A percentile compares a stretch with the other conserved stretches of the same genome.
Evolutionary conservation across 1,140 invertebrate genomes (phyloP).

Genomic region (Nasonia longicornis): DNA sequence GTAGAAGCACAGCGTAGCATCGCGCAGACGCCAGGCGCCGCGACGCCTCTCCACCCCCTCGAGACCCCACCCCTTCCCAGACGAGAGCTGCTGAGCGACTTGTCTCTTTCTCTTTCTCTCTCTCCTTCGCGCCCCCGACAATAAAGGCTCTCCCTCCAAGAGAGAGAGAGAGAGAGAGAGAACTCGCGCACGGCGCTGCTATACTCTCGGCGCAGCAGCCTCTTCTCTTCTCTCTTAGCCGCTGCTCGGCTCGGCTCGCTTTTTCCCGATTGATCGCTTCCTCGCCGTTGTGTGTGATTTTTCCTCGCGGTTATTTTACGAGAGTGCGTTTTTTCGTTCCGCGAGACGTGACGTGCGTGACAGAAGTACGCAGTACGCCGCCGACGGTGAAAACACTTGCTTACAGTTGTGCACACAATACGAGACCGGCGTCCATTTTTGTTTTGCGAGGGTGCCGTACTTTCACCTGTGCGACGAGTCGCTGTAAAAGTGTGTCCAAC

Average conservation of each 20-base stretch:
- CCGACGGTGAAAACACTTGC: neutral
- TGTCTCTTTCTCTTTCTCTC: conserved; percentile 21
- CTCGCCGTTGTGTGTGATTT: neutral
- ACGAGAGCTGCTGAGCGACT: conserved; percentile 17
- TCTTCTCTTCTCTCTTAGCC: neutral
- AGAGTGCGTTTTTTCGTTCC: no score
- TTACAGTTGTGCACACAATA: neutral
- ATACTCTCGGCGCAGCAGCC: neutral
- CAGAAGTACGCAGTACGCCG: neutral
- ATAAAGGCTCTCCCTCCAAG: conserved; percentile 13
- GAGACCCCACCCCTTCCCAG: conserved; percentile 43
- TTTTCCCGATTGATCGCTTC: neutral
- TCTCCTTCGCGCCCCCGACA: conserved; percentile 14
- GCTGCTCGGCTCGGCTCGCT: neutral
- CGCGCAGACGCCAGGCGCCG: conserved; percentile 56
- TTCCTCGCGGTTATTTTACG: neutral
- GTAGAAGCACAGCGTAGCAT: neutral
- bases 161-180: conserved; percentile 51
- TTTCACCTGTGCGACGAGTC: neutral
- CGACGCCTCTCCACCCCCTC: conserved; percentile 40
- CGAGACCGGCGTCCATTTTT: conserved; percentile 24
- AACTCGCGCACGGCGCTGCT: conserved; percentile 50
- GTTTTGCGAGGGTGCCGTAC: neutral
- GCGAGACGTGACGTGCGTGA: neutral
- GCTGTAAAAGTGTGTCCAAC: neutral